A percentile compares a stretch with the other conserved stretches of the same genome.
These are phyloP conservation scores for Falco biarmicus DNA, from an alignment of 2,797 vertebrate species.

Conservation along the genomic window DNA sequence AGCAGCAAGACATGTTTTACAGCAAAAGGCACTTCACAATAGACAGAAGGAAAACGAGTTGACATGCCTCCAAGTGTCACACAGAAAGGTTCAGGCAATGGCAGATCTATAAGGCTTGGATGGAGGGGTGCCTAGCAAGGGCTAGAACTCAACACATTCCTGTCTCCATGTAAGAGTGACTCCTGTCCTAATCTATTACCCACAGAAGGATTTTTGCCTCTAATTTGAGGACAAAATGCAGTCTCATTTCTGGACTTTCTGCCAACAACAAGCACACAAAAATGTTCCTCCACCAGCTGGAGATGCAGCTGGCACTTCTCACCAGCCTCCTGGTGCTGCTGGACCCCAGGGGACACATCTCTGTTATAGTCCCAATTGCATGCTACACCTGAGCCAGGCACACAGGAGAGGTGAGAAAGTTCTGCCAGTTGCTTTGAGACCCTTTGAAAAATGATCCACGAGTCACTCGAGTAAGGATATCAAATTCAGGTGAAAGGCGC, in stretches of 20 bases:
- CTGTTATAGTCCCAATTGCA: accelerated
- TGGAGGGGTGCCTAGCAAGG: neutral
- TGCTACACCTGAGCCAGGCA: accelerated
- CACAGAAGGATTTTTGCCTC: neutral
- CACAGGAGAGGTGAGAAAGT: no score
- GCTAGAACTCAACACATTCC: neutral
- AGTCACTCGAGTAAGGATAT: neutral
- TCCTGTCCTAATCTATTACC: neutral
- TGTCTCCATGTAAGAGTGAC: neutral
- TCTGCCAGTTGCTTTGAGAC: accelerated
- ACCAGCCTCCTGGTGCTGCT: neutral
- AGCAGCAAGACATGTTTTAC: neutral
- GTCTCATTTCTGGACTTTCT: accelerated
- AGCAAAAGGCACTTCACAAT: neutral
- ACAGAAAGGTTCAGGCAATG: neutral
- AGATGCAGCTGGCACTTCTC: accelerated
- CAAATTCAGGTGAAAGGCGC: neutral
- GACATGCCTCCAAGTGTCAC: neutral
- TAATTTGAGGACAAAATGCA: neutral
- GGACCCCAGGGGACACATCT: accelerated
- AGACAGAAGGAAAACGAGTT: neutral
- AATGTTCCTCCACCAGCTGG: accelerated
- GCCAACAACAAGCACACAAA: accelerated
- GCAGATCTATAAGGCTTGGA: neutral
- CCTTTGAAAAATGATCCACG: neutral